phyloP scores from a whole-genome alignment of 1,140 invertebrate species.

The Atta cephalotes region DNA sequence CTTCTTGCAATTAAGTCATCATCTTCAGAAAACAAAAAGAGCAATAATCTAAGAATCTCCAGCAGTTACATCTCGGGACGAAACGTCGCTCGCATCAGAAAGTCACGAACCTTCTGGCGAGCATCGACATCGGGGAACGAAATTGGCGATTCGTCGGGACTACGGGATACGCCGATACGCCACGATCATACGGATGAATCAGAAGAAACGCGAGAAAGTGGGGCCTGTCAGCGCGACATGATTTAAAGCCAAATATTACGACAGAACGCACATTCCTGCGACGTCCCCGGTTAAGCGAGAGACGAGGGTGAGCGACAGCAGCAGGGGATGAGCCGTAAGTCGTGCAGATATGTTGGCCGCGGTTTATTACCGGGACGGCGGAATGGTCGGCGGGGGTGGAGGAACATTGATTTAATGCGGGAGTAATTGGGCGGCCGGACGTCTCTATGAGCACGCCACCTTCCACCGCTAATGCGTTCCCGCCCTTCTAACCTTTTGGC shows the following conservation, averaged over 20 bases:
- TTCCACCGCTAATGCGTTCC: conserved; percentile 81
- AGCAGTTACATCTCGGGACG: not conserved
- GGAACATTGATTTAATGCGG: conserved; percentile 85
- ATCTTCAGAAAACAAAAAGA: not conserved
- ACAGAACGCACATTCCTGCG: conserved; percentile 84
- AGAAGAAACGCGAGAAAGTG: conserved; percentile 77
- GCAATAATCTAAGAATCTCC: no score
- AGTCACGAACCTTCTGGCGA: not conserved
- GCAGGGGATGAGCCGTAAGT: conserved; percentile 73
- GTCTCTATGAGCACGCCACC: conserved; percentile 83
- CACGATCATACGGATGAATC: conserved; percentile 71
- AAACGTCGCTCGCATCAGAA: not conserved
- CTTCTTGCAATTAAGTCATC: not conserved
- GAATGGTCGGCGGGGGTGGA: conserved; percentile 76
- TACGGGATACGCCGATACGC: not conserved
- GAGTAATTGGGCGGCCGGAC: conserved; percentile 84
- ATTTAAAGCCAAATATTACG: conserved; percentile 87
- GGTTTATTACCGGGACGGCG: conserved; percentile 83
- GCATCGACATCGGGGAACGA: not conserved
- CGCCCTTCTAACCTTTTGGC: conserved; percentile 74
- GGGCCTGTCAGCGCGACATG: conserved; percentile 85
- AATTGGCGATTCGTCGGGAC: not conserved
- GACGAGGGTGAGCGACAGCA: conserved; percentile 50
- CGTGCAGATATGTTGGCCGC: conserved; percentile 82
- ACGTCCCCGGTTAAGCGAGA: conserved; percentile 32